Base-by-base conservation (phyloP, 2,888 invertebrate genomes). In the Xestia xanthographa region DNA sequence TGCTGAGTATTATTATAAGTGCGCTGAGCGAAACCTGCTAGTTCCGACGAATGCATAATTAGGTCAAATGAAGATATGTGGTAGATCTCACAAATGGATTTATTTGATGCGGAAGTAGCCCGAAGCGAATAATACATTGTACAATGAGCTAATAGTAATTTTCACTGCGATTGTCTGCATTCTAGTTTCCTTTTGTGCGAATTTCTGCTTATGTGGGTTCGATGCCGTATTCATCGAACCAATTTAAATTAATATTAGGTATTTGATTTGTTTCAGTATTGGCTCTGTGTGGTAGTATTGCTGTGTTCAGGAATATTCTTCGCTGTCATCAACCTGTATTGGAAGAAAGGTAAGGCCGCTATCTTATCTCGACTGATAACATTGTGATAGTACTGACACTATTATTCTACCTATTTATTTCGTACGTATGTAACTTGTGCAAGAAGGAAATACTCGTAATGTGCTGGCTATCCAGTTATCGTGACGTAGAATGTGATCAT, bases 281-380 rank as follows among this genome's bases (percentile, higher is more conserved):
- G 98, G 98, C 95, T 98, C 85, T 97, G 98, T 85, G 97, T 98
- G 63, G 97, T 97, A 66, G 97, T 97, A 67, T 93, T 98, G 81
- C 96, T 98, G 67, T 97, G 97, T 65, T 96, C 97, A 65, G 98
- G 98, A 41, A 96, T 98, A 79, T 94, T 97, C 86, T 97, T 97
- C 91, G 98, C 98, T 38, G 97, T 98, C 82, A 93, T 98, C 89
- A 98, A 97, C 90, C 95, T 98, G 76, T 98, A 97, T 92, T 98
- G 98, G 97, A 98, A 98, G 91, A 98, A 98, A 97, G 97, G 97
- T 97, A 91, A 93, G 90, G 50, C 70, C 53, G 72, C 74, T 83
- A 83, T 86, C 88, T 82, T 75, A 85, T 87, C 80, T 73, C n/a
- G 41, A 22, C 17, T 26, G 87, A 86, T 87, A 87, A 86, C 71